These are phyloP conservation scores for Micromussa lordhowensis DNA, from an alignment of 92 coral and sea anemone species.

Conservation along the genomic window DNA sequence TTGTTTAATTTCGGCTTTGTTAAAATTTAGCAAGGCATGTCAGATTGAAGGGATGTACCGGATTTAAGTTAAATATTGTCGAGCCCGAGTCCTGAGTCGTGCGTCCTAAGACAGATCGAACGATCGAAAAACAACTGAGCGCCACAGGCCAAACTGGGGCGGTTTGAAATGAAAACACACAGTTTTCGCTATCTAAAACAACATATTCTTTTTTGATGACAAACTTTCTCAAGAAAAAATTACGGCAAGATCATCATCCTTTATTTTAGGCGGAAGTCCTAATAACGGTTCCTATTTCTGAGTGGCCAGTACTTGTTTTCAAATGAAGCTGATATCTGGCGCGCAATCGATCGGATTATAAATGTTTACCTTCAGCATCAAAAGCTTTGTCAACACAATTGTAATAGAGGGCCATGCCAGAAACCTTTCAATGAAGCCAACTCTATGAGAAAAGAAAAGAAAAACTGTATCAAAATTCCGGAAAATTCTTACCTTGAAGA, in stretches of 20 bases:
- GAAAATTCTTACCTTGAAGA: constrained; percentile 72
- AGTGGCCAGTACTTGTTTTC: not conserved
- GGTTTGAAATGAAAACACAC: not conserved
- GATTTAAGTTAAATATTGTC: not conserved
- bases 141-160: not conserved
- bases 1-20: not conserved
- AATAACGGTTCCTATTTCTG: not conserved
- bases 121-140: not conserved
- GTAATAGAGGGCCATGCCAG: not conserved
- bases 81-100: not conserved
- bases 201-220: not conserved
- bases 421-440: not conserved
- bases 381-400: not conserved
- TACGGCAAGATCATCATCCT: not conserved
- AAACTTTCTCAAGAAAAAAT: not conserved
- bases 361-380: not conserved
- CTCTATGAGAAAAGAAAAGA: not conserved
- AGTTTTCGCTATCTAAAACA: not conserved
- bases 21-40: not conserved
- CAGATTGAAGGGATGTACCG: not conserved
- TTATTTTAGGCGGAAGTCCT: not conserved
- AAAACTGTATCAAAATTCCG: not conserved
- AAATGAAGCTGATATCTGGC: not conserved
- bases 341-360: not conserved
- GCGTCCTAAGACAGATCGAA: not conserved